Evolutionary conservation across 1,140 invertebrate species (phyloP), one percentile per base, ranked within the genome.

Genomic region (Brachionus rubens): DNA sequence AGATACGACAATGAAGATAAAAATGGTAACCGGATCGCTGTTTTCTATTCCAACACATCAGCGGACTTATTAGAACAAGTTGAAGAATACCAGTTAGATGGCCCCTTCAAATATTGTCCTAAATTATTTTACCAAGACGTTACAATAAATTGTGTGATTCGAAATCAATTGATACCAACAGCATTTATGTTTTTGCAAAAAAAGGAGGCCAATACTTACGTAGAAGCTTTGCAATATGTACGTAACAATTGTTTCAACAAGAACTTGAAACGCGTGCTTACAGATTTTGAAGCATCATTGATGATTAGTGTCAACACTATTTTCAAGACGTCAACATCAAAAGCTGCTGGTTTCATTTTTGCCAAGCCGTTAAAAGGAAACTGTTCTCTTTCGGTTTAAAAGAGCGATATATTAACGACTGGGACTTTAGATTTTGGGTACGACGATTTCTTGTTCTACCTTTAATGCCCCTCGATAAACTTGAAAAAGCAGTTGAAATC

Each of bases 301-400:
- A 50, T 50, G 48, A 50, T 24, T 24, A 24, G 19, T 24, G 48
- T 50, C 21, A 50, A 50, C 26, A 50, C 48, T 50, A 24, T 50
- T 50, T 50, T 50, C 48, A 50, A 50, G 48, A 50, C 48, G 26
- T 50, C 26, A 50, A 24, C 48, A 50, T 50, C 16, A 50, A 50
- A 50, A 26, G 52, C 52, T 54, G 52, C 26, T 54, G 52, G 52
- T 54, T 54, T 28, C 52, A 28, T 54, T 54, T 28, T 54, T 54
- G 52, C 52, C 52, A 54, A 54, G 52, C 52, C 28, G 28, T 54
- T 26, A 54, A 54, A 54, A 54, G 26, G 28, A 54, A 54, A 26
- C 28, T 54, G 26, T 54, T 54, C 26, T 30, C 52, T n/a, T 54
- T 54, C 21, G 52, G 52, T 54, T 30, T 54, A 54, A 54, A 54